Evolutionary conservation across 2,797 vertebrate species (phyloP), one percentile per base, ranked within the genome.

Genomic region (Nyctibius grandis): DNA sequence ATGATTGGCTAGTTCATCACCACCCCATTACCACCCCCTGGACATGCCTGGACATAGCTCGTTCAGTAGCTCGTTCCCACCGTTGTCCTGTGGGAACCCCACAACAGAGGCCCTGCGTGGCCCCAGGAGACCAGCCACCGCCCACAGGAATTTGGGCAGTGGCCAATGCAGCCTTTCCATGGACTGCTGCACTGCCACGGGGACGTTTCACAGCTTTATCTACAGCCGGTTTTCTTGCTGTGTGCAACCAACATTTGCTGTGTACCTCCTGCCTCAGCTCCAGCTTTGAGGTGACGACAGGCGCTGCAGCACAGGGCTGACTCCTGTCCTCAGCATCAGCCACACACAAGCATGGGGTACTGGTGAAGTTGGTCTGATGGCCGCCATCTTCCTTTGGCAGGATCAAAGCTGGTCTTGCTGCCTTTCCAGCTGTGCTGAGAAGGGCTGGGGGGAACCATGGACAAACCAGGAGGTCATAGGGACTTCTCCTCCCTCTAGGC

Each of bases 311-410:
- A 1, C 2, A 2, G 65, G 19, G 9, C 45, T 73, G 64, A 54
- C 9, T 90, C 34, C 64, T 6, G 0, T 61, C 63, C 11, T 73
- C 34, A 53, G 7, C 22, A 34, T n/a, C n/a, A n/a, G n/a, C n/a
- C n/a, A 6, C 2, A 5, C 20, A 44, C 0, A 1, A 38, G 13
- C 14, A 8, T 11, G 22, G 12, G 6, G 23, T 33, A 25, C n/a
- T n/a, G n/a, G 26, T 4, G 2, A 74, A 51, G 18, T 18, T 0
- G 0, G 26, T 42, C 26, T 69, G 60, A 53, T 3, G 5, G 38
- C 13, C 5, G 1, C 34, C n/a, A 9, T 31, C 6, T 33, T 57
- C 33, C 38, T 59, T 42, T 34, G 29, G 33, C 40, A 87, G 61
- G 16, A 59, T 31, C 33, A 70, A 78, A 69, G n/a, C 26, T 70